Evolutionary conservation across 2,888 invertebrate species (phyloP).

Genomic region (Spodoptera picta): DNA sequence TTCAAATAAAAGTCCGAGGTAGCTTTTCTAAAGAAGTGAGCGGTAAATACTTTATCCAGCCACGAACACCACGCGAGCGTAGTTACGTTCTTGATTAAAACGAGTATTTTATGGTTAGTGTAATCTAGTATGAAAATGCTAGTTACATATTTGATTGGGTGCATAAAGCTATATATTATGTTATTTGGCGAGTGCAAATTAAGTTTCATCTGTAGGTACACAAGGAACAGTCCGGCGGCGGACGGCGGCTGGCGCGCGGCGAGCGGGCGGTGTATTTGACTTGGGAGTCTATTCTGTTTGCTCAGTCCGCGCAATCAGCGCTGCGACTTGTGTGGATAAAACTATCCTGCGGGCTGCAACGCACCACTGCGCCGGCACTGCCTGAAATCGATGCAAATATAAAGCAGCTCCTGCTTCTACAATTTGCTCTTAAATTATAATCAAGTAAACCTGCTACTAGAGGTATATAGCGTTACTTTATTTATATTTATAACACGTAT

Average conservation of each 20-base stretch:
- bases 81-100: slow-evolving; percentile 23
- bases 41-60: slow-evolving; percentile 22
- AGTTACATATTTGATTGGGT: slow-evolving; percentile 49
- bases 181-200: slow-evolving; percentile 49
- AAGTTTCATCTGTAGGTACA: slow-evolving; percentile 59
- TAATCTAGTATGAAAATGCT: slow-evolving; percentile 4
- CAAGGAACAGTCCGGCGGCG: slow-evolving; percentile 48
- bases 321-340: slow-evolving; percentile 49
- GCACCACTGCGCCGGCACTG: slow-evolving; percentile 28
- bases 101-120: slow-evolving; percentile 23
- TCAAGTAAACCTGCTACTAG: background rate
- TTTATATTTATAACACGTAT: too few species aligned
- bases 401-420: background rate
- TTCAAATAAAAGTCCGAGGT: slow-evolving; percentile 2
- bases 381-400: slow-evolving; percentile 27
- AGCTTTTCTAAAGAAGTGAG: slow-evolving; percentile 1
- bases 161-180: slow-evolving; percentile 41
- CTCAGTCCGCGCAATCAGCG: slow-evolving; percentile 75
- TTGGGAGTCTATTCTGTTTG: slow-evolving; percentile 73
- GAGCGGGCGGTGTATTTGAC: slow-evolving; percentile 63
- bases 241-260: slow-evolving; percentile 37
- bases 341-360: slow-evolving; percentile 47
- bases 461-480: background rate
- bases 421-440: background rate
- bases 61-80: slow-evolving; percentile 2